Conservation (phyloP, 1,140 invertebrate species). For the Physella acuta region DNA sequence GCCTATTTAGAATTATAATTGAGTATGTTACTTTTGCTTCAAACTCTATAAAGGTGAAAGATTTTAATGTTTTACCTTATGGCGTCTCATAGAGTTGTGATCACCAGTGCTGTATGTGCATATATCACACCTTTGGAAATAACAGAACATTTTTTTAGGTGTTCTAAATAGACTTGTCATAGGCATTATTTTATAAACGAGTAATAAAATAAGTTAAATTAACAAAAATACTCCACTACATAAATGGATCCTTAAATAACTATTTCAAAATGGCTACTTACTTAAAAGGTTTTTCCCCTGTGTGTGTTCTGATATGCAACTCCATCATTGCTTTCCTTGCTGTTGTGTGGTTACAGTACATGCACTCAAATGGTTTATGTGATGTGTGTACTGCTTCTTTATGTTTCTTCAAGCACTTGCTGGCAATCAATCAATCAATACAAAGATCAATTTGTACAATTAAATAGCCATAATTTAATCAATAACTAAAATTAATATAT, state of each 20-base stretch:
- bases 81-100: slow-evolving; percentile 79
- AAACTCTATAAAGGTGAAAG: no score
- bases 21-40: no score
- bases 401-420: slow-evolving; percentile 75
- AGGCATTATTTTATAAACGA: no score
- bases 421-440: slow-evolving; percentile 4
- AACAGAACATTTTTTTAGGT: no score
- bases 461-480: no score
- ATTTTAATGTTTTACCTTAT: slow-evolving; percentile 65
- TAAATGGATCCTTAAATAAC: no score
- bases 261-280: slow-evolving; percentile 41
- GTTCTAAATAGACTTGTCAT: no score
- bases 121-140: slow-evolving; percentile 53
- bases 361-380: slow-evolving; percentile 75
- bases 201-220: no score
- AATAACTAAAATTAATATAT: no score
- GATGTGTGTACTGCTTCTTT: slow-evolving; percentile 77
- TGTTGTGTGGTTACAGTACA: slow-evolving; percentile 74
- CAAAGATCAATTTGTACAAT: slow-evolving; percentile 3
- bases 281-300: slow-evolving; percentile 63
- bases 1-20: no score
- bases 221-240: no score
- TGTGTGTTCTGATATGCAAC: slow-evolving; percentile 74
- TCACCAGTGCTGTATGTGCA: slow-evolving; percentile 67
- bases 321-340: slow-evolving; percentile 64